These are phyloP conservation scores for Drosophila aff. DNA, from an alignment of 1,140 invertebrate genomes.

Conservation along the genomic window DNA sequence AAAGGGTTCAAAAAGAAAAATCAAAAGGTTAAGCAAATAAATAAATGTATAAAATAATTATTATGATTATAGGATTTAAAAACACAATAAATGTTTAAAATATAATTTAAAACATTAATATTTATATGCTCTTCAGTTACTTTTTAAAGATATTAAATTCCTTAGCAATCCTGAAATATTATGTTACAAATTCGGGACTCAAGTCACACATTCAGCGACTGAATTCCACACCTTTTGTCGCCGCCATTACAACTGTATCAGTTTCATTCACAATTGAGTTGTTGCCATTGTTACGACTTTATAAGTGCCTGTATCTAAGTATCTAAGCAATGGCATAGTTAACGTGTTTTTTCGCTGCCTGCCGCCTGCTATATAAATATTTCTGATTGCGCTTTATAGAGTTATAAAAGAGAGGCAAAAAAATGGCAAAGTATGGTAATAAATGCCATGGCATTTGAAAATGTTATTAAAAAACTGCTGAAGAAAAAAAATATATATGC, in stretches of 20 bases:
- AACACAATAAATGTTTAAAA: neutral
- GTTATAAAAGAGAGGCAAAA: conserved; percentile 60
- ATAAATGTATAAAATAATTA: too few species aligned
- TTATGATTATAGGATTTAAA: neutral
- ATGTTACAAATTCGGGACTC: conserved; percentile 10
- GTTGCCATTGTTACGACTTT: conserved; percentile 53
- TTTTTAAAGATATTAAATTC: neutral
- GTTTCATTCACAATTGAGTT: conserved; percentile 53
- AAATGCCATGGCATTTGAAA: conserved; percentile 82
- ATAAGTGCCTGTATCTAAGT: conserved; percentile 52
- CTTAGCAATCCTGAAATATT: neutral
- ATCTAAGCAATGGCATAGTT: conserved; percentile 71
- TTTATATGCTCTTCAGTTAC: neutral
- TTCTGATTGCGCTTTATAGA: conserved; percentile 68
- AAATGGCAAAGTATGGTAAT: conserved; percentile 76
- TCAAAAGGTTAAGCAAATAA: neutral
- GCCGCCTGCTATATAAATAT: conserved; percentile 47
- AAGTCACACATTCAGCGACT: conserved; percentile 10
- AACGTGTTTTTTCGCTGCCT: conserved; percentile 32
- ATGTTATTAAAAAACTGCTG: conserved; percentile 66
- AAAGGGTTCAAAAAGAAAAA: neutral
- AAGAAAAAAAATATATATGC: conserved; percentile 28
- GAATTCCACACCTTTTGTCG: conserved; percentile 38
- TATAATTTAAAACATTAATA: neutral
- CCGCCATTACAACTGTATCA: conserved; percentile 46